Conservation (phyloP, 64 coral and sea anemone genomes). For the Pachyseris speciosa region DNA sequence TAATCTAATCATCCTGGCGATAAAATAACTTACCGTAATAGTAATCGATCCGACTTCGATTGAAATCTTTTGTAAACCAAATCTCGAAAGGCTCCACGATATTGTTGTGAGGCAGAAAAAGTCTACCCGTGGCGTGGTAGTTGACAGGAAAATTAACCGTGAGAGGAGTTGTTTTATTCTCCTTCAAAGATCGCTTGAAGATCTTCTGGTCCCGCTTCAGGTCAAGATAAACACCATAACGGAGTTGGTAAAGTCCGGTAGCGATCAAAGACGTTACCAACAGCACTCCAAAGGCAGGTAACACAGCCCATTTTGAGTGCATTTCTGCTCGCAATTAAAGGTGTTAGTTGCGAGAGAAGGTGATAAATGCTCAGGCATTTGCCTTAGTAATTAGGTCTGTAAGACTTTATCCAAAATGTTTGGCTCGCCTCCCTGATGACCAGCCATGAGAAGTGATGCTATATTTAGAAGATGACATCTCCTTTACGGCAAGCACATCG, state of each 20-base stretch:
- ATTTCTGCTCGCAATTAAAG: not conserved
- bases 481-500: not conserved
- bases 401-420: not conserved
- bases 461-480: constrained; percentile 25
- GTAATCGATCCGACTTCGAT: constrained; percentile 97
- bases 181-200: not conserved
- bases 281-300: not conserved
- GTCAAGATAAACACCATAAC: not conserved
- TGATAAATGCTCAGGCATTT: not conserved
- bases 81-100: constrained; percentile 96
- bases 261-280: not conserved
- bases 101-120: constrained; percentile 82
- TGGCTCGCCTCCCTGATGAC: not conserved
- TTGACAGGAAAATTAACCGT: constrained; percentile 62
- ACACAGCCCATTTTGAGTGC: not conserved
- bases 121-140: constrained; percentile 85
- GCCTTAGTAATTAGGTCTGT: not conserved
- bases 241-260: not conserved
- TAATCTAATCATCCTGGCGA: not conserved
- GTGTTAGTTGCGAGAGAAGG: not conserved
- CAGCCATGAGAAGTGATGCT: constrained; percentile 8
- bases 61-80: constrained; percentile 84
- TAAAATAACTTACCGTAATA: constrained; percentile 82
- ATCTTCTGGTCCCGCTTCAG: not conserved
- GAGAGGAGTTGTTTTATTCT: not conserved